These are phyloP conservation scores for Indicator maculatus DNA, from an alignment of 2,113 vertebrate species.

Conservation along the genomic window DNA sequence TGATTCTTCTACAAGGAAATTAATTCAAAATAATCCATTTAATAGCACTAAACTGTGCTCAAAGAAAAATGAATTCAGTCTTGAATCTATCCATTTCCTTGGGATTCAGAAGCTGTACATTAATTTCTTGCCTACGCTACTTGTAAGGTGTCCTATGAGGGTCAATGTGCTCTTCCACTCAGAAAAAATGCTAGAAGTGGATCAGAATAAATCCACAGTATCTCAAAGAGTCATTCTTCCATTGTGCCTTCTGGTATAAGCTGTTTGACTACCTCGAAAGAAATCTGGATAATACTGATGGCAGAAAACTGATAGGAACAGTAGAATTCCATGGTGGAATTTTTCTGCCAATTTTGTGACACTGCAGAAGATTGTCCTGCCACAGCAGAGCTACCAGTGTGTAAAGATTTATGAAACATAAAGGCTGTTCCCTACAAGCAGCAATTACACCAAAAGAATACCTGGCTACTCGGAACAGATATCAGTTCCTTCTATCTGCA, in stretches of 20 bases:
- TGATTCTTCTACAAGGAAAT: background rate
- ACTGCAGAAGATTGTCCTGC: background rate
- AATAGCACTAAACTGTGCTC: background rate
- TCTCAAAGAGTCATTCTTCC: background rate
- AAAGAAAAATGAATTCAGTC: background rate
- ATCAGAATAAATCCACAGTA: background rate
- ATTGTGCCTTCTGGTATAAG: background rate
- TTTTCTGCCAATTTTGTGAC: background rate
- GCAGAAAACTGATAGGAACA: background rate
- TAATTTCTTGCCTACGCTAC: background rate
- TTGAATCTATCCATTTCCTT: background rate
- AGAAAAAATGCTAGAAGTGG: background rate
- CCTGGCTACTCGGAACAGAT: background rate
- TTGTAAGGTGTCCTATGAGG: background rate
- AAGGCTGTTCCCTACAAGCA: background rate
- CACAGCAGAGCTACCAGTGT: background rate
- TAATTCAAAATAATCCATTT: background rate
- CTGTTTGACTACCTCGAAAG: background rate
- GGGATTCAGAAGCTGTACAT: background rate
- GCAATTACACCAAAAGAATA: background rate
- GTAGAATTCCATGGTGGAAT: background rate
- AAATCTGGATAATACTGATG: background rate
- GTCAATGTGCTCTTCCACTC: background rate
- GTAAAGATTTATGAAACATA: background rate
- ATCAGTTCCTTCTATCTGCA: background rate